phyloP scores from a whole-genome alignment of 2,888 invertebrate genomes.

The Dusona sp. region DNA sequence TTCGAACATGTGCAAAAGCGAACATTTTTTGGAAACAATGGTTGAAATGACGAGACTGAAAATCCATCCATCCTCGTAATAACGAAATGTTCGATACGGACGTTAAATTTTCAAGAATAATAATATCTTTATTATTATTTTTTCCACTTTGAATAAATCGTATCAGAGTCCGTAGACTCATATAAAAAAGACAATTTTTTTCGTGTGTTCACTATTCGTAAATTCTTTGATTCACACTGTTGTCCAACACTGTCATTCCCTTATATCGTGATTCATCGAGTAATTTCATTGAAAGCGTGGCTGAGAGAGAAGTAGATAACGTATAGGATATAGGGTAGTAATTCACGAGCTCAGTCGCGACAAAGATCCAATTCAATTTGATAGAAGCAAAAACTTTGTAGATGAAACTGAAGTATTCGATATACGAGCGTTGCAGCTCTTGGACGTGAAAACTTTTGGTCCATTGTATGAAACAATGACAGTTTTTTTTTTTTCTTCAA shows the following conservation, averaged over 20 bases:
- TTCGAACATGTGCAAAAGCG: background rate
- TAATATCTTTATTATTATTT: background rate
- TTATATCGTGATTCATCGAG: slow-evolving; percentile 75
- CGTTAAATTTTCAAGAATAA: background rate
- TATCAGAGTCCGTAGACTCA: background rate
- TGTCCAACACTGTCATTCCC: slow-evolving; percentile 24
- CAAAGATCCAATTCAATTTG: slow-evolving; percentile 64
- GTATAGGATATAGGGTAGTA: slow-evolving; percentile 1
- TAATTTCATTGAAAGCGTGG: slow-evolving; percentile 77
- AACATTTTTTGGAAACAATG: background rate
- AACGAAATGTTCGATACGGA: background rate
- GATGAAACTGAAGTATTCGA: slow-evolving; percentile 17
- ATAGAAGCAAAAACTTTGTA: slow-evolving; percentile 27
- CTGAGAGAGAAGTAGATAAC: slow-evolving; percentile 27
- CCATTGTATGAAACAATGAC: background rate
- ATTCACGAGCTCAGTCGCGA: slow-evolving; percentile 69
- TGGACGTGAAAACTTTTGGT: slow-evolving; percentile 7
- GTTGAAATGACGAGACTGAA: background rate
- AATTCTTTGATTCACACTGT: slow-evolving; percentile 41
- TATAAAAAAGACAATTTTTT: background rate
- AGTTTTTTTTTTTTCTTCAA: background rate
- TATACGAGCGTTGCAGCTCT: slow-evolving; percentile 18
- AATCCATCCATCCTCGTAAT: background rate
- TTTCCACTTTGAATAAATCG: background rate
- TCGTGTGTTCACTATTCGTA: slow-evolving; percentile 28